These are phyloP conservation scores for Lycocorax pyrrhopterus DNA, from an alignment of 2,113 vertebrate genomes.

Conservation along the genomic window DNA sequence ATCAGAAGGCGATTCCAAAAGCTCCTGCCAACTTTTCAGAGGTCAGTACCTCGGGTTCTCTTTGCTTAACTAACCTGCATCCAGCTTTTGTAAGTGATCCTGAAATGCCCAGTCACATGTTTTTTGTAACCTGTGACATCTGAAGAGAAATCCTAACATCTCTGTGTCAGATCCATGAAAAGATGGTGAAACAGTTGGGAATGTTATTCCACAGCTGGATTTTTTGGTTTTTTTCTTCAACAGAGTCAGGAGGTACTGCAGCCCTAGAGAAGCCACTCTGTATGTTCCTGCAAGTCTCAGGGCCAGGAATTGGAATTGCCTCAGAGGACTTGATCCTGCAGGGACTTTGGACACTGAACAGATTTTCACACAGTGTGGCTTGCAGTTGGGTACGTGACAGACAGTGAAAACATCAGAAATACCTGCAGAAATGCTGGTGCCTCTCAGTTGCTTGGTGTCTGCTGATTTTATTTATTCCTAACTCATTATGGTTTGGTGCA, in stretches of 20 bases:
- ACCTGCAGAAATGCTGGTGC: background rate
- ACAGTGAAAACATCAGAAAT: background rate
- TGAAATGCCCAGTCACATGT: constrained; percentile 39
- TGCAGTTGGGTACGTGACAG: background rate
- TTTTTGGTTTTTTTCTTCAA: background rate
- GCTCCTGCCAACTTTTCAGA: constrained; percentile 31
- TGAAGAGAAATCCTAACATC: background rate
- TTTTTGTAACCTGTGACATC: background rate
- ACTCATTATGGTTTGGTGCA: background rate
- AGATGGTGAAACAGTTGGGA: background rate
- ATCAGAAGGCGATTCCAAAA: background rate
- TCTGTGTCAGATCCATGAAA: background rate
- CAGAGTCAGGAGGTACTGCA: background rate
- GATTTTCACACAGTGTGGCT: background rate
- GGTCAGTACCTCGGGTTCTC: constrained; percentile 6
- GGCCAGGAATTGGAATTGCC: background rate
- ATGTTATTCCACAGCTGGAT: background rate
- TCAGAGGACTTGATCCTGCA: background rate
- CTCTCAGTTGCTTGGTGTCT: background rate
- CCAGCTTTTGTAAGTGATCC: constrained; percentile 43
- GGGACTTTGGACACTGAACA: background rate
- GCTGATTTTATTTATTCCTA: background rate
- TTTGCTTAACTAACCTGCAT: constrained; percentile 48
- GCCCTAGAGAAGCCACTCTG: background rate
- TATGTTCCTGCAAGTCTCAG: background rate